Evolutionary conservation across 2,113 vertebrate genomes (phyloP).

Genomic region (Haliaeetus leucogaster): DNA sequence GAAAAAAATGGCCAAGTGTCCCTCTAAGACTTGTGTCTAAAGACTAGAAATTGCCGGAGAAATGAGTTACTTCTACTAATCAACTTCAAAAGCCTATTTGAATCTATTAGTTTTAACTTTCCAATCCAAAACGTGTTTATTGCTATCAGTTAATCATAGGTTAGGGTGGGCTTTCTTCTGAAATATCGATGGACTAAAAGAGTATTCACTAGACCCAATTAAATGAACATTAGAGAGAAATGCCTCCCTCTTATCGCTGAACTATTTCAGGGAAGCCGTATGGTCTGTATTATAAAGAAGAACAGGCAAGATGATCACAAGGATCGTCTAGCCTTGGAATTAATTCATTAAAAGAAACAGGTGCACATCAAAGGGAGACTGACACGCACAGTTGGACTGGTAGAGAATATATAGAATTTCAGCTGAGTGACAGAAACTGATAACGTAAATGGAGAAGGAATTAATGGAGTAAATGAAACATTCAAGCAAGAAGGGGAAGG

Average conservation of each 20-base stretch:
- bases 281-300: neutral
- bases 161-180: neutral
- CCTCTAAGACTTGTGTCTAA: neutral
- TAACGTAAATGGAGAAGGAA: neutral
- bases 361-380: neutral
- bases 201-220: neutral
- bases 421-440: neutral
- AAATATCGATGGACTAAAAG: neutral
- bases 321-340: neutral
- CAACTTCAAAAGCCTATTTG: neutral
- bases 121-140: neutral
- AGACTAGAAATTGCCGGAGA: neutral
- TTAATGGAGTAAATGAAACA: neutral
- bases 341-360: neutral
- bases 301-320: neutral
- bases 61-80: neutral
- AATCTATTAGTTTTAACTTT: neutral
- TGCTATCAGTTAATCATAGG: neutral
- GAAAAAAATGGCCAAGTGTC: neutral
- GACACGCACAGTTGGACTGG: neutral
- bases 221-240: neutral
- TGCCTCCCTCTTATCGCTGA: neutral
- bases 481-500: neutral
- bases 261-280: neutral
- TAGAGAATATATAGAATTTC: neutral